Evolutionary conservation across 2,888 invertebrate genomes (phyloP), one percentile per base, ranked within the genome.

Genomic region (Chaitophorus viminalis): DNA sequence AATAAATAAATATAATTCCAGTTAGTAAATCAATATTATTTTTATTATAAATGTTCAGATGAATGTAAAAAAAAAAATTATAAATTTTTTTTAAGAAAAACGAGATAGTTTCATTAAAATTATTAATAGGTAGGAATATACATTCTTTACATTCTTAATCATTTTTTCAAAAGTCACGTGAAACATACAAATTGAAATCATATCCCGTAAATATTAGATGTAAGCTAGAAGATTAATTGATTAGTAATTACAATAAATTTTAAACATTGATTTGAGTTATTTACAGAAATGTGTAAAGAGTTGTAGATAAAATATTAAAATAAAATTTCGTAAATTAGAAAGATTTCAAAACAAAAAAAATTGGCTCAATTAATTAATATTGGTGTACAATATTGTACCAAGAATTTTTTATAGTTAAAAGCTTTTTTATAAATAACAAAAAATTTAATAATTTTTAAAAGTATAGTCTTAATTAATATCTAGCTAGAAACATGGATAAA

Each of bases 1-100:
- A 60, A 11, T 46, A 46, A 25, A 2, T 60, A 2, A n/a, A n/a
- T n/a, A n/a, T n/a, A n/a, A 70, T 17, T 4, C 68, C 14, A 70
- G 9, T 29, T 11, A 31, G 68, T 68, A 29, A 29, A 11, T 68
- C 11, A 68, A 8, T 25, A 68, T 3, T 60, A 60, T 25, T 21
- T 4, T 60, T 3, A 21, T 60, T 60, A 14, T 46, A 46, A 21
- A 60, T 60, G 4, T 60, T 60, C 4, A 31, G 17, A 29, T 31
- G 4, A 29, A 29, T 31, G 52, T 17, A 70, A n/a, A 70, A 31
- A 52, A 14, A 70, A 70, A 72, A 79, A 65, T 29, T 33, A 25
- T 33, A 25, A 82, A 52, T 31, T 70, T 46, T 46, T 39, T 46
- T 46, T 36, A 79, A 29, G 18, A 82, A 83, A 36, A 83, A 83